These are phyloP conservation scores for Phortica magna DNA, from an alignment of 2,888 invertebrate genomes.

Conservation along the genomic window DNA sequence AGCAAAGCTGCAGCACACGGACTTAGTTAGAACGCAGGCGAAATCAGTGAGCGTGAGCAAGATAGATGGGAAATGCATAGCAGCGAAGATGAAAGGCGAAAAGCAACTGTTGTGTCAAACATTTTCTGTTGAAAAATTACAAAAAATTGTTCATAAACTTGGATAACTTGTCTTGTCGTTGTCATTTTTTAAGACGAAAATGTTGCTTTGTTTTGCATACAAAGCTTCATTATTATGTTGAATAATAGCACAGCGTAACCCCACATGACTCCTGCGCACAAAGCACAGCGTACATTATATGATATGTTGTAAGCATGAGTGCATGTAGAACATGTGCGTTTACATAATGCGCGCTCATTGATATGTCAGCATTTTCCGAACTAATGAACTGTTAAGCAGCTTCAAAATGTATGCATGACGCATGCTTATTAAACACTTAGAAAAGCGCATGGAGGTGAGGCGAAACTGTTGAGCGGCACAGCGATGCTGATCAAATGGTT, in stretches of 20 bases:
- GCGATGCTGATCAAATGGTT: background rate
- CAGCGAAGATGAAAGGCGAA: too few species aligned
- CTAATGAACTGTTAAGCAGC: slow-evolving; percentile 28
- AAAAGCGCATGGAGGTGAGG: background rate
- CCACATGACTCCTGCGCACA: background rate
- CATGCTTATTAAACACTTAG: slow-evolving; percentile 20
- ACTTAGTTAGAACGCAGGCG: background rate
- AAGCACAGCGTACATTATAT: too few species aligned
- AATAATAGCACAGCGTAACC: background rate
- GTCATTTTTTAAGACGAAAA: too few species aligned
- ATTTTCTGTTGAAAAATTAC: too few species aligned
- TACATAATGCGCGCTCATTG: slow-evolving; percentile 8
- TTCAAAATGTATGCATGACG: background rate
- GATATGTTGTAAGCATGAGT: too few species aligned
- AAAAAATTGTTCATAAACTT: too few species aligned
- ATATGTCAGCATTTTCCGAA: slow-evolving; percentile 12
- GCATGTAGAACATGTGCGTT: slow-evolving; percentile 34
- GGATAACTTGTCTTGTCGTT: too few species aligned
- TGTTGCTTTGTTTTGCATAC: too few species aligned
- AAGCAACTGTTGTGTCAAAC: too few species aligned
- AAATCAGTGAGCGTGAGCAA: background rate
- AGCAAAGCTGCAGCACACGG: too few species aligned
- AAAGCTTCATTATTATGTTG: too few species aligned
- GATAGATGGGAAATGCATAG: background rate
- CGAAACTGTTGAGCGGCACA: background rate